phyloP scores from a whole-genome alignment of 2,113 vertebrate genomes.

The Xyliphius kryptos region DNA sequence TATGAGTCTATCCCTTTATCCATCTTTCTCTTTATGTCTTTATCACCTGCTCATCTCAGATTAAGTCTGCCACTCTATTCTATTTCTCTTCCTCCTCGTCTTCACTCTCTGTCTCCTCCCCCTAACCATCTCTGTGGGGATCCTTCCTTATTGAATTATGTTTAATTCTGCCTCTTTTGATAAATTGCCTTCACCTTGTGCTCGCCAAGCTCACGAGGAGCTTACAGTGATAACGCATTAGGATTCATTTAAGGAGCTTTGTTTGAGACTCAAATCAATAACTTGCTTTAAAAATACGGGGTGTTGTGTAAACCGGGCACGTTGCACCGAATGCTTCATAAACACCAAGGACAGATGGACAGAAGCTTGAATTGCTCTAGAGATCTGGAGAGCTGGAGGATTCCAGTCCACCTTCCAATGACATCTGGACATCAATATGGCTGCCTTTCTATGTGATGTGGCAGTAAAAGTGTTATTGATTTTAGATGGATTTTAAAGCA shows the following conservation, averaged over 20 bases:
- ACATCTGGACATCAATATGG: constrained; percentile 65
- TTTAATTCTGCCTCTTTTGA: constrained; percentile 36
- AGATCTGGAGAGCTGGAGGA: constrained; percentile 45
- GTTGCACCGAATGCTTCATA: constrained; percentile 26
- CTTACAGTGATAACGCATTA: constrained; percentile 51
- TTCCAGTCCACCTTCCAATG: constrained; percentile 59
- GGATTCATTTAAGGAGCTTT: constrained; percentile 53
- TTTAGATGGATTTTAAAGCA: constrained; percentile 62
- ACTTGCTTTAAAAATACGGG: constrained; percentile 40
- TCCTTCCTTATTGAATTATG: constrained; percentile 33
- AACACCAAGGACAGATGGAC: constrained; percentile 28
- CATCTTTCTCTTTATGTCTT: constrained; percentile 15
- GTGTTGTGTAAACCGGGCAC: constrained; percentile 45
- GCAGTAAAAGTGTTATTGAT: constrained; percentile 70
- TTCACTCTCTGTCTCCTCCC: not conserved
- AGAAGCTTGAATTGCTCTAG: too few relatives aligned
- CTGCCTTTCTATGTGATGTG: constrained; percentile 54
- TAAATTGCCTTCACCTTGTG: constrained; percentile 33
- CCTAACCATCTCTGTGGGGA: not conserved
- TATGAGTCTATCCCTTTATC: constrained; percentile 23
- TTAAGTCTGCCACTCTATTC: not conserved
- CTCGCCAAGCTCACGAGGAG: too few relatives aligned
- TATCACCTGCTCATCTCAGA: constrained; percentile 14
- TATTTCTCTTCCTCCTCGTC: not conserved
- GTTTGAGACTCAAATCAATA: constrained; percentile 45